Evolutionary conservation across 2,113 vertebrate species (phyloP), one percentile per base, ranked within the genome.

Genomic region (Phrynosoma platyrhinos): DNA sequence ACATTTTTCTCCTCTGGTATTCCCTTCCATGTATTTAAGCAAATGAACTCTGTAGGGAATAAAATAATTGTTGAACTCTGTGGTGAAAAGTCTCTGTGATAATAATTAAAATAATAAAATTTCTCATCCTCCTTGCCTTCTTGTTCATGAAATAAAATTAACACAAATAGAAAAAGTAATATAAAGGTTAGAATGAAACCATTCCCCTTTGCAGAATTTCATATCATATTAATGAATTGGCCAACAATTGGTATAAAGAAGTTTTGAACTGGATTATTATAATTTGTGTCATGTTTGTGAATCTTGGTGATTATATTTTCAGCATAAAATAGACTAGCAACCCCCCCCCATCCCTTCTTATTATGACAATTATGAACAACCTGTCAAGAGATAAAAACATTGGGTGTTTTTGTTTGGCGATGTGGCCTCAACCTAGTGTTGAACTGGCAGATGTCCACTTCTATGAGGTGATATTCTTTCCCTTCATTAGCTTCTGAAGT

Each of bases 41-140:
- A 86, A 90, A 90, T 78, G 36, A 90, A 82, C 62, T 71, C 84
- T 62, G 27, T 68, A 62, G 82, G 82, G 87, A 90, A 71, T 86
- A 86, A 82, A 86, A 90, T 90, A 82, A 90, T 83, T 83, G 84
- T 82, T 77, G 79, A 82, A 86, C 88, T 83, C 79, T 83, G 72
- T n/a, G 36, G 47, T 69, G 79, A 76, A 82, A 74, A 78, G 52
- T 32, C 47, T 83, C 47, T 78, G 27, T 86, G 52, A 83, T 62
- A 64, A 86, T 86, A 77, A 83, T 86, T 62, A 90, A 86, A 90
- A 86, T 82, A 77, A 71, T 77, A 77, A 83, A 74, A 83, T 83
- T 82, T 82, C 62, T 86, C 72, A 82, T 78, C 79, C 79, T 36
- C 80, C 64, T 76, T 77, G 58, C 47, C 79, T 82, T 82, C 71